Evolutionary conservation across 2,888 invertebrate species (phyloP), one percentile per base, ranked within the genome.

Genomic region (Drosophila kanekoi): DNA sequence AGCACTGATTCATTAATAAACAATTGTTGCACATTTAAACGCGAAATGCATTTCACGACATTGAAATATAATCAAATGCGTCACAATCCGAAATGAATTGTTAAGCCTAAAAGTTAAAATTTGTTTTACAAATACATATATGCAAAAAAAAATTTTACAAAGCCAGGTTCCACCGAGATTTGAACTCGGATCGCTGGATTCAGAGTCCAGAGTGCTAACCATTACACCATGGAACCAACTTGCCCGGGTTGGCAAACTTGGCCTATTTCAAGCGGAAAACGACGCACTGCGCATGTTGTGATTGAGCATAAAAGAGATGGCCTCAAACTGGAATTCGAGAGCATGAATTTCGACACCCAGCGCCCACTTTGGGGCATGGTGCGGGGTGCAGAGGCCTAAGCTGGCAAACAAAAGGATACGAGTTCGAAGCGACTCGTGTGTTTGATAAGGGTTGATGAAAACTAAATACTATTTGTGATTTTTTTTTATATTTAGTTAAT

Each of bases 151-250:
- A 35, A 18, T 37, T 33, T 8, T 11, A 33, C 20, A 38, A 38
- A 56, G 43, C 16, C 52, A 92, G 92, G 92, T 92, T 91, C 92
- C 91, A 92, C 92, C 92, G 91, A 92, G 92, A 92, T 91, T 92
- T 92, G 92, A 92, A 92, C 92, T 92, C 91, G 91, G 92, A 92
- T 92, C 91, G 92, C 91, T 92, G 92, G 92, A 91, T 91, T 91
- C 91, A 91, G 90, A 91, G 91, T 91, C 91, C 91, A 91, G 90
- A 91, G 91, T 91, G 91, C 91, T 91, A 90, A 90, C 91, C 91
- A 90, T 91, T 91, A 91, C 91, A 91, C 91, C 91, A 91, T 91
- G 90, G 91, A 91, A 91, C 91, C 91, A 70, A 67, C 70, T 58
- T 69, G 61, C 49, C 64, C 66, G 54, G 52, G 41, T 38, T 67